Conservation (phyloP, 2,113 vertebrate genomes). For the Pipa parva region DNA sequence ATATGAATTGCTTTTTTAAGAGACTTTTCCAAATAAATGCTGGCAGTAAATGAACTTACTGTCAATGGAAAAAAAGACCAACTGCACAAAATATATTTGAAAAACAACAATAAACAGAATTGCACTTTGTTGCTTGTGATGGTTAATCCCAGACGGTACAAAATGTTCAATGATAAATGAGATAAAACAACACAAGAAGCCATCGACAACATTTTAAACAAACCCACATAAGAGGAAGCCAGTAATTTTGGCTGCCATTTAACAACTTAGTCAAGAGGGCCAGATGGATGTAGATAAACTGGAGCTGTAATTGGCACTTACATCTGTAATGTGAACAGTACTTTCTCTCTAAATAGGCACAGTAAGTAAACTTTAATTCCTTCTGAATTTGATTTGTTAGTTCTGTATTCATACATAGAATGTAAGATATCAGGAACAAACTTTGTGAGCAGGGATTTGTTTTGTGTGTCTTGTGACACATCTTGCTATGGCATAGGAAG, state of each 20-base stretch:
- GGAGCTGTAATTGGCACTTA: slow-evolving; percentile 51
- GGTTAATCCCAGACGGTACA: background rate
- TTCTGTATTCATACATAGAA: background rate
- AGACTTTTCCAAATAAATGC: too few species aligned
- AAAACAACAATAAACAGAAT: too few species aligned
- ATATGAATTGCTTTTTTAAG: too few species aligned
- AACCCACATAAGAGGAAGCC: slow-evolving; percentile 37
- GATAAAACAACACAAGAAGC: slow-evolving; percentile 42
- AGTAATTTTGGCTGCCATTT: slow-evolving; percentile 41
- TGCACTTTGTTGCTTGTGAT: background rate
- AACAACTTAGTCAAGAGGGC: slow-evolving; percentile 49
- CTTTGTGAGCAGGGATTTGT: background rate
- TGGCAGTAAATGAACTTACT: too few species aligned
- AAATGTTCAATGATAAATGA: slow-evolving; percentile 40
- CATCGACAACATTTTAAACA: slow-evolving; percentile 42
- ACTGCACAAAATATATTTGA: too few species aligned
- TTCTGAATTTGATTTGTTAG: background rate
- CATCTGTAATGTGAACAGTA: slow-evolving; percentile 41
- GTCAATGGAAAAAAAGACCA: too few species aligned
- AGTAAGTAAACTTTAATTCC: slow-evolving; percentile 10
- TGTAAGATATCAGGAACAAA: background rate
- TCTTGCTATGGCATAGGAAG: too few species aligned
- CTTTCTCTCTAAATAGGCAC: slow-evolving; percentile 30
- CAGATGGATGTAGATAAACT: slow-evolving; percentile 46
- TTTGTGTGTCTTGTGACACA: too few species aligned